These are phyloP conservation scores for Hartigia nigra DNA, from an alignment of 2,888 invertebrate genomes.

Conservation along the genomic window DNA sequence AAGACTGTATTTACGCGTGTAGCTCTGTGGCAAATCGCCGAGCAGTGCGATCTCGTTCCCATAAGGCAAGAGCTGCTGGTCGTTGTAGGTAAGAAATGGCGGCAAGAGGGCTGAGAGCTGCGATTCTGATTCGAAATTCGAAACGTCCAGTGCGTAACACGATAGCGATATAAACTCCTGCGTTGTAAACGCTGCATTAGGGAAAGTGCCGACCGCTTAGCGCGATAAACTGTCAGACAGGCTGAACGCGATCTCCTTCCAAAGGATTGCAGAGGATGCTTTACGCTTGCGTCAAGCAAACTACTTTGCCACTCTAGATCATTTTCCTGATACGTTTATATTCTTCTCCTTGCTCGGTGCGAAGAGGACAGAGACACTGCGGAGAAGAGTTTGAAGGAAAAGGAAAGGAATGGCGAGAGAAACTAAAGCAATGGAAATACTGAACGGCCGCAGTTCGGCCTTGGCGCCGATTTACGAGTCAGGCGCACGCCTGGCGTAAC, in stretches of 20 bases:
- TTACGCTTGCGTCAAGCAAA: background rate
- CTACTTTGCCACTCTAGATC: background rate
- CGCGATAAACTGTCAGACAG: slow-evolving; percentile 31
- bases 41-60: background rate
- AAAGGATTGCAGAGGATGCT: background rate
- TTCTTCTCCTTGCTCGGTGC: background rate
- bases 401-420: background rate
- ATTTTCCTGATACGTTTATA: background rate
- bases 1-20: background rate
- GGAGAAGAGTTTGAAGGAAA: background rate
- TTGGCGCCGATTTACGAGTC: background rate
- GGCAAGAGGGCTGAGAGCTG: too few species aligned
- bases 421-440: background rate
- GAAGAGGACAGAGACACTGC: background rate
- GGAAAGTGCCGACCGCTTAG: slow-evolving; percentile 44
- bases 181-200: slow-evolving; percentile 42
- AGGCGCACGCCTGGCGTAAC: background rate
- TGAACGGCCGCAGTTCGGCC: background rate
- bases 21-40: background rate
- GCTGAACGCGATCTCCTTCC: background rate
- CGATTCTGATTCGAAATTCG: slow-evolving; percentile 19
- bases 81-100: background rate
- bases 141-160: slow-evolving; percentile 10
- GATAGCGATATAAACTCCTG: background rate
- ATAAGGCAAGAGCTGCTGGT: background rate